phyloP scores from a whole-genome alignment of 1,140 invertebrate species.

The Conus betulinus region DNA sequence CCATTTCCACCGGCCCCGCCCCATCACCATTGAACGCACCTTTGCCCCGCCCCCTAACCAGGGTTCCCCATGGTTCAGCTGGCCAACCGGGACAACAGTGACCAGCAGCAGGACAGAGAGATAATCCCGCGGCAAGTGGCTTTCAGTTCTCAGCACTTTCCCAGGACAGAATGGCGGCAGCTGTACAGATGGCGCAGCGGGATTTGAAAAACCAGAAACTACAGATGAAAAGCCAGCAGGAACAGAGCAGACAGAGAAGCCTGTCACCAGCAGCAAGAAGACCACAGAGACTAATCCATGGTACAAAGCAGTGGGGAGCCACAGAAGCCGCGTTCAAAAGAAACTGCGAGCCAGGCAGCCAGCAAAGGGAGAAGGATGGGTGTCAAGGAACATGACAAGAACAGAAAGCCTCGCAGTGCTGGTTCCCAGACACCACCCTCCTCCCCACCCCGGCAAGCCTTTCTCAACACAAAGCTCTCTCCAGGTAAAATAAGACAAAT shows the following conservation, averaged over 20 bases:
- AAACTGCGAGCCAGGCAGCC: neutral
- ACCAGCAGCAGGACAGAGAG: too few relatives aligned
- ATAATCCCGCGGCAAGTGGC: neutral
- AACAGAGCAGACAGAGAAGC: slow-evolving; percentile 33
- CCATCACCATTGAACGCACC: slow-evolving; percentile 55
- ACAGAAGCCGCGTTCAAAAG: neutral
- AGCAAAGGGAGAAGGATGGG: slow-evolving; percentile 23
- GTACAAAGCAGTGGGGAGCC: neutral
- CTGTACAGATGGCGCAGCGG: slow-evolving; percentile 53
- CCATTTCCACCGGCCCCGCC: slow-evolving; percentile 46
- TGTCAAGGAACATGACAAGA: slow-evolving; percentile 51
- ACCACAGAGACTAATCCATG: neutral
- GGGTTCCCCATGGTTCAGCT: slow-evolving; percentile 18
- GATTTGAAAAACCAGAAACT: slow-evolving; percentile 55
- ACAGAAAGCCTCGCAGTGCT: slow-evolving; percentile 39
- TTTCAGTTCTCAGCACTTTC: slow-evolving; percentile 46
- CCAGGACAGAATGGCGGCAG: slow-evolving; percentile 52
- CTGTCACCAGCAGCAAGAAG: neutral
- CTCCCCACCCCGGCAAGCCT: slow-evolving; percentile 33
- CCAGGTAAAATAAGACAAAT: neutral
- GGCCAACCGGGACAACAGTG: neutral
- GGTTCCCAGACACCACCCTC: slow-evolving; percentile 57
- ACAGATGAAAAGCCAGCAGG: slow-evolving; percentile 34
- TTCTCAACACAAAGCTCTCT: slow-evolving; percentile 30
- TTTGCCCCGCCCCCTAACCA: neutral